These are phyloP conservation scores for Prosapia bicincta DNA, from an alignment of 2,888 invertebrate species.

Conservation along the genomic window DNA sequence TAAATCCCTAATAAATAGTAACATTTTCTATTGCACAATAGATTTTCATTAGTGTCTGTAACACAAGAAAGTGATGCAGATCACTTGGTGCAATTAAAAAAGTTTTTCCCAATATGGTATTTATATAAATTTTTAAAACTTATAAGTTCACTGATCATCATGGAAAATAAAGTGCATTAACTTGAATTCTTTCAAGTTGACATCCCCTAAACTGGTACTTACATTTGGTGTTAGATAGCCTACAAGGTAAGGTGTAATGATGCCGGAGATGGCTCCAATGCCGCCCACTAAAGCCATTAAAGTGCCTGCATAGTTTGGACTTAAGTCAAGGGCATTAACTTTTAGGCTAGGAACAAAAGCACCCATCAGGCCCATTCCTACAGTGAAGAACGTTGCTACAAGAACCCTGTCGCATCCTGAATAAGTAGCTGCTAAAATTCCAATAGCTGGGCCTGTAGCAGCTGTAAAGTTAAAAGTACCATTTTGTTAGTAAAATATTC, in stretches of 20 bases:
- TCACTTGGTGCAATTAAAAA: too few relatives aligned
- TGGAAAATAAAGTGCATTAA: too few relatives aligned
- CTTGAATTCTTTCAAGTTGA: too few relatives aligned
- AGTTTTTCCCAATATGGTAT: too few relatives aligned
- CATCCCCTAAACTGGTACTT: too few relatives aligned
- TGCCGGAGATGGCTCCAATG: conserved; percentile 58
- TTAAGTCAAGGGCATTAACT: conserved; percentile 63
- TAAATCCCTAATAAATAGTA: too few relatives aligned
- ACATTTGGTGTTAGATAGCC: conserved; percentile 57
- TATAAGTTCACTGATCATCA: too few relatives aligned
- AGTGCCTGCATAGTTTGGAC: conserved; percentile 63
- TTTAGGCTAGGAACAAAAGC: conserved; percentile 68
- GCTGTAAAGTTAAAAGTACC: conserved; percentile 33
- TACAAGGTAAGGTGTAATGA: conserved; percentile 57
- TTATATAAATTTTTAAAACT: too few relatives aligned
- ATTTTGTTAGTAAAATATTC: not conserved
- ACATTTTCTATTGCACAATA: too few relatives aligned
- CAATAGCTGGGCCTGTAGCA: conserved; percentile 39
- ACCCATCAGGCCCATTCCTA: conserved; percentile 67
- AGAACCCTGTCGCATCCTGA: conserved; percentile 57
- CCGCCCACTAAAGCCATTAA: conserved; percentile 62
- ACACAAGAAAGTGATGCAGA: too few relatives aligned
- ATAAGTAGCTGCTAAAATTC: conserved; percentile 40
- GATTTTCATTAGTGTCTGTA: too few relatives aligned
- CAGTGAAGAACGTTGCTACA: conserved; percentile 60